Evolutionary conservation across 2,113 vertebrate genomes (phyloP).

Genomic region (Xiphophorus hellerii): DNA sequence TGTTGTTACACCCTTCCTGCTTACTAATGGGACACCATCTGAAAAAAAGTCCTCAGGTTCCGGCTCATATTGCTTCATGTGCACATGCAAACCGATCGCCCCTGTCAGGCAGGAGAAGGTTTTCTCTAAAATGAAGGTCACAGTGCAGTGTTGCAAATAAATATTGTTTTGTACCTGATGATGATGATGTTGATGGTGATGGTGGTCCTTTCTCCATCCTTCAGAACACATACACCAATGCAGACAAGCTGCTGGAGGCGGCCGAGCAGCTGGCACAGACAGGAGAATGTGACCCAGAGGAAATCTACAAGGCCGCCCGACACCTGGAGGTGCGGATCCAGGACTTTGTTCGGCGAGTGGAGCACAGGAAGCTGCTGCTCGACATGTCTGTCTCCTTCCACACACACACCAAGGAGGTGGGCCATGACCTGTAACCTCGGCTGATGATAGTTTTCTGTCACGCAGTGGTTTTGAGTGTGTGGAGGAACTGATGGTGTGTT

Average conservation of each 20-base stretch:
- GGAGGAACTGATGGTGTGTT: not conserved
- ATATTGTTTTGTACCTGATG: not conserved
- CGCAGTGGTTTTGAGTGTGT: not conserved
- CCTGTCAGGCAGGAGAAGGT: not conserved
- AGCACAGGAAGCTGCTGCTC: conserved; percentile 96
- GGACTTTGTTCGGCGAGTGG: conserved; percentile 96
- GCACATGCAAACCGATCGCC: not conserved
- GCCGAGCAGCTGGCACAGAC: conserved; percentile 98
- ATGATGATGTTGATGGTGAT: not conserved
- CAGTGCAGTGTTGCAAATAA: not conserved
- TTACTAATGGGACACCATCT: too few relatives aligned
- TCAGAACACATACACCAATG: conserved; percentile 98
- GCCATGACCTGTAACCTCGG: conserved; percentile 40
- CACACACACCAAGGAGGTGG: conserved; percentile 98
- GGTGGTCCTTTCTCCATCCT: not conserved
- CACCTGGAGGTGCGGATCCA: conserved; percentile 98
- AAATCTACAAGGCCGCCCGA: conserved; percentile 98
- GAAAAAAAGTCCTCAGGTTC: too few relatives aligned
- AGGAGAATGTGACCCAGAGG: conserved; percentile 97
- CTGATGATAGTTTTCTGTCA: not conserved
- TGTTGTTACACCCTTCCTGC: too few relatives aligned
- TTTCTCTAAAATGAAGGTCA: not conserved
- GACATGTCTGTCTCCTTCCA: conserved; percentile 99
- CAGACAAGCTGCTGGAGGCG: conserved; percentile 97
- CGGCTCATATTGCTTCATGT: too few relatives aligned